Evolutionary conservation across 64 coral and sea anemone species (phyloP).

Genomic region (Actinia tenebrosa): DNA sequence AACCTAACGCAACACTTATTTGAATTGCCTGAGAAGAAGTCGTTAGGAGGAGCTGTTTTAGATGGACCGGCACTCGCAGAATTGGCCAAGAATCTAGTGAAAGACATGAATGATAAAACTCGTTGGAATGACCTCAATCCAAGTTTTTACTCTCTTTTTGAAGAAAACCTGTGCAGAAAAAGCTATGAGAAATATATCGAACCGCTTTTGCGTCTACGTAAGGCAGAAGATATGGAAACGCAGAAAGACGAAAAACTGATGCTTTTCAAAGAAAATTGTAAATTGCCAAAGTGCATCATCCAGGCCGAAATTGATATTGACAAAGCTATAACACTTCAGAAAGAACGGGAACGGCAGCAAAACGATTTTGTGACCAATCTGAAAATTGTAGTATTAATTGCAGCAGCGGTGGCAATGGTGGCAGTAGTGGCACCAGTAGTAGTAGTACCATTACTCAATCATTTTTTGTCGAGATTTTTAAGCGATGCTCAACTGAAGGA

Average conservation of each 20-base stretch:
- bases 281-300: too few species aligned
- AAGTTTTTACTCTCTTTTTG: background rate
- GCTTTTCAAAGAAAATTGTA: too few species aligned
- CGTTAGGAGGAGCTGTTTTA: slow-evolving; percentile 20
- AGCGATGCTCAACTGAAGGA: slow-evolving; percentile 41
- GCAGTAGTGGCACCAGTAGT: too few species aligned
- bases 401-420: too few species aligned
- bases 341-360: background rate
- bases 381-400: too few species aligned
- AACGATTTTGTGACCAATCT: background rate
- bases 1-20: background rate
- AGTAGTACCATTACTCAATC: too few species aligned
- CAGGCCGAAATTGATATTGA: too few species aligned
- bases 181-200: background rate
- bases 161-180: background rate
- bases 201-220: background rate
- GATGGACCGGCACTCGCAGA: slow-evolving; percentile 26
- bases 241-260: background rate
- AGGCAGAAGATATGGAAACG: background rate
- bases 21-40: slow-evolving; percentile 40
- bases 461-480: background rate
- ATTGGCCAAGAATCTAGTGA: background rate
- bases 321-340: background rate
- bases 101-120: slow-evolving; percentile 14
- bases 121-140: background rate